Base-by-base conservation (phyloP, 2,888 invertebrate genomes). In the Macrophya alboannulata region DNA sequence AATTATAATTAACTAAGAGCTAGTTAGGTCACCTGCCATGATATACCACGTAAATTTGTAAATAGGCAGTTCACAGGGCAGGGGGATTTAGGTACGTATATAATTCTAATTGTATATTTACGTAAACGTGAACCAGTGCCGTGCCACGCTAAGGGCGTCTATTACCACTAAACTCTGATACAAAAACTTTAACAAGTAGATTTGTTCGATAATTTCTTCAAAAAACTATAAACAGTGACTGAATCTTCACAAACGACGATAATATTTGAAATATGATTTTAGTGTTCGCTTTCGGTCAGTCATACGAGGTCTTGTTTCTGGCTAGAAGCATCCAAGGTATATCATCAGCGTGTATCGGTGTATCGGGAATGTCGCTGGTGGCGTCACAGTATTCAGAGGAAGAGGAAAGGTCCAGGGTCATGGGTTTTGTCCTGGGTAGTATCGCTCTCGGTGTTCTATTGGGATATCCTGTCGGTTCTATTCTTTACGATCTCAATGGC, bases 361-460 rank as follows among this genome's bases (percentile, higher is more conserved):
- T 98, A 8, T 96, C 97, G 89, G 97, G 97, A 59, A 97, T 98
- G 97, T 97, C 97, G 87, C 93, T 97, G 89, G 95, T 98, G 79
- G 97, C 98, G 0, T 92, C 90, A n/a, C 92, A 92, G 86, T 92
- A 93, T 84, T 93, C 94, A 0, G 95, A 95, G 85, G 95, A 95
- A 88, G 93, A 93, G 85, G 94, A 94, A 31, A 93, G 97, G 87
- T 96, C 96, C 40, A 95, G 95, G 90, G 94, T 97, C n/a, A 97
- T 98, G 97, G 98, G 98, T 0, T 94, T 97, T 43, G 96, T 97
- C 1, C 95, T 98, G 91, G 97, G 98, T 6, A 97, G 97, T 86
- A 96, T 97, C 84, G 98, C 97, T 0, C 92, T 97, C 4, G 98
- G 98, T 0, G 97, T 98, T 0, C 94, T 98, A 1, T 94, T 97